A percentile compares a stretch with the other conserved stretches of the same genome.
Conservation (phyloP, 2,797 vertebrate genomes). For the Peromyscus aztecus region DNA sequence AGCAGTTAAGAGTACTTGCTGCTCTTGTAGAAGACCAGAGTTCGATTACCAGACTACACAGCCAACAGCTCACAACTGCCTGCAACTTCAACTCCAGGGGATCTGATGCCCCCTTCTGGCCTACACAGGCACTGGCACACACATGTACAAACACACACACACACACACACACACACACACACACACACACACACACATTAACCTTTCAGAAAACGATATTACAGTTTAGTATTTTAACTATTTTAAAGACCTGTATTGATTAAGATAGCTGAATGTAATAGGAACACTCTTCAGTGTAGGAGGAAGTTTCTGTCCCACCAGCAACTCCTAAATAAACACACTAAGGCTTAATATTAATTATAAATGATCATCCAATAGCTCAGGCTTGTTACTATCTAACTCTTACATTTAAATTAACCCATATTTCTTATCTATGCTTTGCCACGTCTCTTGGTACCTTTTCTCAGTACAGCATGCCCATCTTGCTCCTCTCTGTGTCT, state of each 20-base stretch:
- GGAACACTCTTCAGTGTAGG: neutral
- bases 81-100: neutral
- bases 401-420: no score
- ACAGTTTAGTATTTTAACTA: neutral
- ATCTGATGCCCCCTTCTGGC: neutral
- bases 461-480: no score
- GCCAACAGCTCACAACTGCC: neutral
- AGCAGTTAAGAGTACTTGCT: neutral
- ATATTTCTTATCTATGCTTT: no score
- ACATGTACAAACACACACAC: neutral
- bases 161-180: neutral
- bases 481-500: no score
- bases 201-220: neutral
- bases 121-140: neutral
- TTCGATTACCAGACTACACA: neutral
- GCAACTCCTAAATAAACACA: no score
- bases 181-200: neutral
- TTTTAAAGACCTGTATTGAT: conserved; percentile 13
- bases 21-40: neutral
- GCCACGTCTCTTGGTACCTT: no score
- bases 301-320: no score
- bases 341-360: no score
- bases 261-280: neutral
- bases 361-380: no score
- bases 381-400: no score